Base-by-base conservation (phyloP, 2,888 invertebrate genomes). In the Galeruca laticollis region DNA sequence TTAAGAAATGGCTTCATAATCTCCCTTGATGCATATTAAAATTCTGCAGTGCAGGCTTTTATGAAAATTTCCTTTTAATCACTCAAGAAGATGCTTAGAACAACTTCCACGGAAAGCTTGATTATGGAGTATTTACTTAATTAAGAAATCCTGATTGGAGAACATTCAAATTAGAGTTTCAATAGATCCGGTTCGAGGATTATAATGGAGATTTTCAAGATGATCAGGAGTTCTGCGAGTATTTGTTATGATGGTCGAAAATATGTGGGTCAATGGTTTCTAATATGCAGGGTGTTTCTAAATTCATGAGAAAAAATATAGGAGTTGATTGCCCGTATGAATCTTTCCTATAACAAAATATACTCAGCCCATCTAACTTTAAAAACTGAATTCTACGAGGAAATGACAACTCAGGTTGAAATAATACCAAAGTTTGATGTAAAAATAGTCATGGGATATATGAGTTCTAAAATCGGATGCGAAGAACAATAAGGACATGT, bases 91-190 rank as follows among this genome's bases (percentile, higher is more conserved):
- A 47, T 49, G 33, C 31, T 43, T 18, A 51, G 35, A 56, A 18
- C 26, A 49, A 62, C 31, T 67, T 26, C 37, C 61, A 59, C 15
- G 33, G 49, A 59, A 56, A 64, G 68, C 49, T 52, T 68, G 68
- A 68, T 67, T 71, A 54, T 71, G 64, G 56, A 63, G 54, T 71
- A 68, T 71, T 71, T 64, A 68, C 71, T 68, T 52, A 64, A 71
- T 71, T 68, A 47, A 68, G 64, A 64, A 63, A 60, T 71, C 52
- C 13, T 37, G 52, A 71, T 71, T 63, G 37, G 52, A 63, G 47
- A 35, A 61, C 43, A 60, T 60, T n/a, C 47, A 64, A 60, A 68
- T 67, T 68, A 60, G 63, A 35, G 64, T 64, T 64, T 63, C 64
- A 66, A 62, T 70, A 47, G 57, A 31, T 33, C 33, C 35, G 15